Percentiles rank a stretch among this genome's conserved stretches.
These are phyloP conservation scores for Venusia cambrica DNA, from an alignment of 2,888 invertebrate species.

Conservation along the genomic window DNA sequence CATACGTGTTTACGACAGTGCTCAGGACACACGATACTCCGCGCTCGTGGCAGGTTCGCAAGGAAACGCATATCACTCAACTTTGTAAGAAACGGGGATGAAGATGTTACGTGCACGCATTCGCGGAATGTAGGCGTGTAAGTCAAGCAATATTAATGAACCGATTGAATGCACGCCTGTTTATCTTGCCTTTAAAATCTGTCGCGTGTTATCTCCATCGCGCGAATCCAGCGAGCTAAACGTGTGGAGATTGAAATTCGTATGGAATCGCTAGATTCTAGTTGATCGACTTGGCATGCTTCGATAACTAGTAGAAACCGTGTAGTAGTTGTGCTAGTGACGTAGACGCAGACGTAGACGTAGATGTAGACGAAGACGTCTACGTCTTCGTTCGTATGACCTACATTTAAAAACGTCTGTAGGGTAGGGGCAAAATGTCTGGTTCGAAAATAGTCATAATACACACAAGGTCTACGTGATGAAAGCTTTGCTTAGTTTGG, in stretches of 20 bases:
- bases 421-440: too few species aligned
- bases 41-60: conserved; percentile 48
- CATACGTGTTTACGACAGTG: conserved; percentile 70
- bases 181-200: conserved; percentile 20
- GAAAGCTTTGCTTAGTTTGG: too few species aligned
- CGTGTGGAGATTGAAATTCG: conserved; percentile 4
- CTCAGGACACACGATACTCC: conserved; percentile 67
- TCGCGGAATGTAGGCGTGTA: conserved; percentile 31
- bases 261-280: conserved; percentile 1
- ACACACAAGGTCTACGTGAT: too few species aligned
- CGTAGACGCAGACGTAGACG: too few species aligned
- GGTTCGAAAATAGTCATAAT: too few species aligned
- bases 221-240: conserved; percentile 8
- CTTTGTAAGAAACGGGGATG: conserved; percentile 57
- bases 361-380: too few species aligned
- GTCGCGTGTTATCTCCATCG: conserved; percentile 17
- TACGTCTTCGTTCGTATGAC: too few species aligned
- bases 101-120: conserved; percentile 67
- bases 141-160: conserved; percentile 27
- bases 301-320: too few species aligned
- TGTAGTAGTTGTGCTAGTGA: too few species aligned
- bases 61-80: conserved; percentile 64
- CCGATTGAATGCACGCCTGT: conserved; percentile 24
- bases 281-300: too few species aligned
- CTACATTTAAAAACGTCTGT: too few species aligned